Base-by-base conservation (phyloP, 2,797 vertebrate species). In the Rachycentron canadum region DNA sequence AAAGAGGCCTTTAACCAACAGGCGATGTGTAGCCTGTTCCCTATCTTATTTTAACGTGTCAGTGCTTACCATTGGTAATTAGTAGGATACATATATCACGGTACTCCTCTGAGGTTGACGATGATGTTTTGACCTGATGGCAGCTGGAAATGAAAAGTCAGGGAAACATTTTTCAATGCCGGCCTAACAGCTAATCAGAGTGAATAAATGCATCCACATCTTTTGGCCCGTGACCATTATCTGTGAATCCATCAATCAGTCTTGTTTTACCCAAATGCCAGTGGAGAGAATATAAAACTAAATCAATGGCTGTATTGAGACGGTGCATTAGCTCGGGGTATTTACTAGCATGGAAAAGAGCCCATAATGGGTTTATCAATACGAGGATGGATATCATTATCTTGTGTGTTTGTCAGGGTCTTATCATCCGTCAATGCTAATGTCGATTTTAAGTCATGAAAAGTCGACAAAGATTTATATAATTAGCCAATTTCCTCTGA, bases 301-400 rank as follows among this genome's bases (percentile, higher is more conserved):
- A 79, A 90, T 88, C 79, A 79, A 77, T 88, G 73, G 28, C 72
- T 65, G 32, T 65, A 60, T 45, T 55, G 56, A 55, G 82, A 38
- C 63, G 50, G 62, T 63, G 55, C 83, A 78, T 81, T 65, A 72
- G 65, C 62, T 59, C 4, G 0, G 61, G 52, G 68, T 70, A 74
- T 84, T 79, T 83, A 79, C 73, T 26, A 52, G 59, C 76, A 49
- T 75, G 61, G 36, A 78, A 82, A 85, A 73, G 23, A 83, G 73
- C 23, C 78, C 67, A 82, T 89, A 80, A 89, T 67, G 50, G 59
- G 58, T 69, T 69, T 71, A 72, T 81, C 86, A 47, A 87, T 89
- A 84, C 59, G 28, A 68, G 47, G 60, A 86, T 81, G 67, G 68
- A 84, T 77, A 26, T 66, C 80, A 69, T 76, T 64, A 61, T 68